phyloP scores from a whole-genome alignment of 2,113 vertebrate species.

The Anseranas semipalmata region DNA sequence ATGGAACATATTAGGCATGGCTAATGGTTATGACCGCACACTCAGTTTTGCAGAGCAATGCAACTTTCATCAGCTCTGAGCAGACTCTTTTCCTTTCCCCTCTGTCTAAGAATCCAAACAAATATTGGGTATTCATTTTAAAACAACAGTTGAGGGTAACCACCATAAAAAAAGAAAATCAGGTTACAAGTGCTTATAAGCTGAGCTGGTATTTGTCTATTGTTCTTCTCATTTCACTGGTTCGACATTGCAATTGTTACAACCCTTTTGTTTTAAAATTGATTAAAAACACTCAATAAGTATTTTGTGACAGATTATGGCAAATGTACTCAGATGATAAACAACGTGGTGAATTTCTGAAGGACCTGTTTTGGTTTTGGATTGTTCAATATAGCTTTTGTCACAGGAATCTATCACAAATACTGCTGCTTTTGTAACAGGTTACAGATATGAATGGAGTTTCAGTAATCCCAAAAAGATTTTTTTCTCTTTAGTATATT shows the following conservation, averaged over 20 bases:
- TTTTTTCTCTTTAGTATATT: neutral
- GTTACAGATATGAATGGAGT: neutral
- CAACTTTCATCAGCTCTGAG: neutral
- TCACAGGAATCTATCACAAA: neutral
- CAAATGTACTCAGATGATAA: neutral
- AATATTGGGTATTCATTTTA: neutral
- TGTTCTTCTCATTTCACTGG: neutral
- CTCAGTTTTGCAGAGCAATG: neutral
- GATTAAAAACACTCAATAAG: rapidly evolving
- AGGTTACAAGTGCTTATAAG: neutral
- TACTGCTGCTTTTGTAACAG: neutral
- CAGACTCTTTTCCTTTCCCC: neutral
- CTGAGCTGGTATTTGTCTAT: neutral
- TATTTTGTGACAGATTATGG: neutral
- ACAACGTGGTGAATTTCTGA: neutral
- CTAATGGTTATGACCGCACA: neutral
- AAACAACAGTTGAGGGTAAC: neutral
- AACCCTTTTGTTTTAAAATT: neutral
- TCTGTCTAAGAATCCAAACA: neutral
- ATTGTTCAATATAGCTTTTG: neutral
- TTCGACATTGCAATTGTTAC: neutral
- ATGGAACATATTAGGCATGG: neutral
- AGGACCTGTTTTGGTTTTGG: neutral
- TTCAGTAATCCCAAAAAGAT: neutral
- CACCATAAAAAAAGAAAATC: neutral